Percentiles rank a stretch among this genome's conserved stretches.
These are phyloP conservation scores for Muscicapa comitata DNA, from an alignment of 2,797 vertebrate genomes.

Conservation along the genomic window DNA sequence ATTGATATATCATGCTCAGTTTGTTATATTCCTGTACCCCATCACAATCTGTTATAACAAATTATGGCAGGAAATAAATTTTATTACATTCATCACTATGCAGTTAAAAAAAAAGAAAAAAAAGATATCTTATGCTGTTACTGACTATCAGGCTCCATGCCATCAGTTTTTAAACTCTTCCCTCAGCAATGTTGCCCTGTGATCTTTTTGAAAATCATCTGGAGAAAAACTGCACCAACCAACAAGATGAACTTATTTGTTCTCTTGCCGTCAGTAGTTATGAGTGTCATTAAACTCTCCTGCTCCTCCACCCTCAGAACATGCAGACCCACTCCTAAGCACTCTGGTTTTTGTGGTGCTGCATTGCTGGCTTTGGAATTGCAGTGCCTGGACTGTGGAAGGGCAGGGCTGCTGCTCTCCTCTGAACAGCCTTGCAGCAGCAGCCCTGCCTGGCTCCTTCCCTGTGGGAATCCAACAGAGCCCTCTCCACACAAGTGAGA, in stretches of 20 bases:
- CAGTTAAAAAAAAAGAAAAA: neutral
- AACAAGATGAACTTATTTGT: neutral
- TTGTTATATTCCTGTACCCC: neutral
- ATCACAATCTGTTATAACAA: neutral
- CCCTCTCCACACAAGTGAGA: neutral
- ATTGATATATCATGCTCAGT: neutral
- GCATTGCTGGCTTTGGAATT: neutral
- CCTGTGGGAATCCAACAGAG: too few relatives aligned
- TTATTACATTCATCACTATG: neutral
- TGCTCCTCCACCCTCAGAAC: neutral
- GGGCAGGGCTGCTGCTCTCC: neutral
- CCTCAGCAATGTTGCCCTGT: neutral
- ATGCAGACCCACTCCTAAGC: neutral
- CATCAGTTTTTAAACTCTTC: neutral
- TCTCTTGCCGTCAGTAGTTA: neutral
- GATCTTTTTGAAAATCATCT: neutral
- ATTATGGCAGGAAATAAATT: neutral
- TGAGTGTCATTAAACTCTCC: neutral
- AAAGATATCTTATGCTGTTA: neutral
- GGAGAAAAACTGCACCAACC: neutral
- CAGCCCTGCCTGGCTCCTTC: neutral
- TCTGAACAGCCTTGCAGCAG: neutral
- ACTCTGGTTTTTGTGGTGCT: neutral
- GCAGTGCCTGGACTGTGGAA: neutral
- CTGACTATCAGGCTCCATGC: neutral